These are phyloP conservation scores for Marmota flaviventris DNA, from an alignment of 2,113 vertebrate genomes.

Conservation along the genomic window DNA sequence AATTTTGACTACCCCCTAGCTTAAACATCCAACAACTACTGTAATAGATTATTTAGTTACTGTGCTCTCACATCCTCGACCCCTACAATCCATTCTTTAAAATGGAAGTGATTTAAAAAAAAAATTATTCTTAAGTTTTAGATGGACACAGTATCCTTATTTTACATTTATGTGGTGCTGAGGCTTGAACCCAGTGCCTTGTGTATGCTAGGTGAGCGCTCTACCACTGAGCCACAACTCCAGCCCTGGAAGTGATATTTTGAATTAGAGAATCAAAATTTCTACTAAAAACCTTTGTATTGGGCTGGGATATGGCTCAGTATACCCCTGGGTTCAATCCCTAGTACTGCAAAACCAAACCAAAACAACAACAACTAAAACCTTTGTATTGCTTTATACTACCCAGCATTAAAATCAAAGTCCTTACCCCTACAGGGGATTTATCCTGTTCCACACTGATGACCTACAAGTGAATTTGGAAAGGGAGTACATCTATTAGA, in stretches of 20 bases:
- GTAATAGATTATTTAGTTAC: not conserved
- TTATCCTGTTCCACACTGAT: not conserved
- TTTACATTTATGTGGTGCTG: no score
- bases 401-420: not conserved
- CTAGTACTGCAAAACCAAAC: no score
- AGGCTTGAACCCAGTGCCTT: no score
- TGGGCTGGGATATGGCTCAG: not conserved
- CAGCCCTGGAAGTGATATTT: not conserved
- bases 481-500: not conserved
- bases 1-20: not conserved
- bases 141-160: no score
- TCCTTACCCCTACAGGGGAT: not conserved
- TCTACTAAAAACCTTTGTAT: not conserved
- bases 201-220: no score
- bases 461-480: conserved; percentile 20
- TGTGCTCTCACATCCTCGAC: not conserved
- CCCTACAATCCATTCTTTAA: not conserved
- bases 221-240: no score
- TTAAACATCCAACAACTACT: not conserved
- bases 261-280: not conserved
- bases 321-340: no score
- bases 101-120: not conserved
- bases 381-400: not conserved
- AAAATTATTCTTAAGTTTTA: no score
- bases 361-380: not conserved